A percentile compares a stretch with the other conserved stretches of the same genome.
phyloP scores from a whole-genome alignment of 1,140 invertebrate species.

The Parasteatoda tepidariorum region DNA sequence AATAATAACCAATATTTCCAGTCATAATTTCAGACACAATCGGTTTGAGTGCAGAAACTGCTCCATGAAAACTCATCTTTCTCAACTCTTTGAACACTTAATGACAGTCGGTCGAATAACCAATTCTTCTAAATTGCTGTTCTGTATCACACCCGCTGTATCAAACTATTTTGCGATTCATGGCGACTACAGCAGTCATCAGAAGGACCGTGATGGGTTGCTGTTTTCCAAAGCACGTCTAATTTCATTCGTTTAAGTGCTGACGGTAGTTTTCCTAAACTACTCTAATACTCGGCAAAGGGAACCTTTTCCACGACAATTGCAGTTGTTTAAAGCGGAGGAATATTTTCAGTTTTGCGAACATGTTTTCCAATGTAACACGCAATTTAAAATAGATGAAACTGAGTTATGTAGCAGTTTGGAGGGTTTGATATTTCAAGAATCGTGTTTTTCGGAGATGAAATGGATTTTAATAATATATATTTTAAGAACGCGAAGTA shows the following conservation, averaged over 20 bases:
- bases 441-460: too few species aligned
- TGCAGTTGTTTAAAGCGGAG: neutral
- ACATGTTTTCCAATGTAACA: neutral
- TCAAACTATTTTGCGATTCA: neutral
- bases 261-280: neutral
- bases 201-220: neutral
- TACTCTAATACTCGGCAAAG: neutral
- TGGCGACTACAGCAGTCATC: neutral
- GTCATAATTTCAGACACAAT: neutral
- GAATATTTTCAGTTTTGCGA: neutral
- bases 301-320: neutral
- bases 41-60: neutral
- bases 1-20: neutral
- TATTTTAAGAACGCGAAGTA: too few species aligned
- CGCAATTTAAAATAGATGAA: neutral
- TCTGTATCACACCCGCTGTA: neutral
- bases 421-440: too few species aligned
- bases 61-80: constrained; percentile 1
- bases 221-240: neutral
- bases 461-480: too few species aligned
- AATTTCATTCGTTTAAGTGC: constrained; percentile 11
- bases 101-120: constrained; percentile 2
- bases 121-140: constrained; percentile 12
- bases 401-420: neutral
- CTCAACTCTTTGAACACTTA: neutral